Conservation (phyloP, 2,888 invertebrate species). For the Apomyelois bistriatella region DNA sequence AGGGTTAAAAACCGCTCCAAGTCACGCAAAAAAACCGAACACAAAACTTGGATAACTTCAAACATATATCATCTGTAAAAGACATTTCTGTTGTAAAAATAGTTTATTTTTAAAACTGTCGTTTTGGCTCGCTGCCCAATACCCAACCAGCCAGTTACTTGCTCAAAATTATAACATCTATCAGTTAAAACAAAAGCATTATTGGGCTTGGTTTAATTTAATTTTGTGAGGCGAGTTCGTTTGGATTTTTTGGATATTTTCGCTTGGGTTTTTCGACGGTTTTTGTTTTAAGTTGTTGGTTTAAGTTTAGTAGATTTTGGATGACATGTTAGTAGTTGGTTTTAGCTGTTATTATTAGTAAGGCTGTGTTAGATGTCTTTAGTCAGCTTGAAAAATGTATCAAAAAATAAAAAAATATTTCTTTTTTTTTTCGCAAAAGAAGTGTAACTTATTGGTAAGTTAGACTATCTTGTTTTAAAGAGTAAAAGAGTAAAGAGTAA, state of each 20-base stretch:
- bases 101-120: slow-evolving; percentile 8
- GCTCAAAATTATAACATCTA: slow-evolving; percentile 7
- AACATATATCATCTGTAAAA: slow-evolving; percentile 3
- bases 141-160: background rate
- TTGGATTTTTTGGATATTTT: background rate
- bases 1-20: background rate
- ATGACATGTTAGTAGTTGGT: too few species aligned
- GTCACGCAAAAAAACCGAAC: background rate
- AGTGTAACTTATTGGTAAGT: too few species aligned
- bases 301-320: too few species aligned
- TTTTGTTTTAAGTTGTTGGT: too few species aligned
- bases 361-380: too few species aligned
- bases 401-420: too few species aligned
- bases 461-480: too few species aligned
- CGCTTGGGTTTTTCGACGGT: background rate
- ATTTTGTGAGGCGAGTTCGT: too few species aligned
- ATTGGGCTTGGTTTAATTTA: background rate
- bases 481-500: too few species aligned
- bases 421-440: too few species aligned
- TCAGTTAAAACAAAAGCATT: background rate
- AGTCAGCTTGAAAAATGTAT: too few species aligned
- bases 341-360: too few species aligned
- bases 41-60: background rate
- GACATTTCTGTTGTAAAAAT: background rate
- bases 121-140: background rate